phyloP scores from a whole-genome alignment of 2,113 vertebrate species.

The Charadrius vociferus region DNA sequence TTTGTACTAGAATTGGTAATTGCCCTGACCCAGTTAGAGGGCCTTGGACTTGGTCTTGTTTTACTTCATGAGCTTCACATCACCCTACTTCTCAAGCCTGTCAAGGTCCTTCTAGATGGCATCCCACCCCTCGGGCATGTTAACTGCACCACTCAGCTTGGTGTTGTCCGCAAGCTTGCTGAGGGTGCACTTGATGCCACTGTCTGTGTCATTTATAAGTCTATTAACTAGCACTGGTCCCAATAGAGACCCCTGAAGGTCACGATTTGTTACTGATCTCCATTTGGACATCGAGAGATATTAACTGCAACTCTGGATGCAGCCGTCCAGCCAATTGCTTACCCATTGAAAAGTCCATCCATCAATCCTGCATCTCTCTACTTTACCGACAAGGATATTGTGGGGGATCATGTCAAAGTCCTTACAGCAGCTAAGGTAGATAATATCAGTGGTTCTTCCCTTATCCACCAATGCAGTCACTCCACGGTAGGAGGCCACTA shows the following conservation, averaged over 20 bases:
- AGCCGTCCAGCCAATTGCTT: not conserved
- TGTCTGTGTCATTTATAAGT: not conserved
- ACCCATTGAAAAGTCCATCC: not conserved
- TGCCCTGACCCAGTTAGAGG: not conserved
- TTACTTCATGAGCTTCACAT: not conserved
- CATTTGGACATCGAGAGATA: not conserved
- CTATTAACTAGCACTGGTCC: not conserved
- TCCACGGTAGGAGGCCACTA: not conserved
- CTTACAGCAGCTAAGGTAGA: not conserved
- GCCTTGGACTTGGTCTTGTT: not conserved
- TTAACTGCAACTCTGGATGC: not conserved
- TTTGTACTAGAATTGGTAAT: not conserved
- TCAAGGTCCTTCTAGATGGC: not conserved
- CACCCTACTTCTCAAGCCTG: not conserved
- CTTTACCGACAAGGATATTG: not conserved
- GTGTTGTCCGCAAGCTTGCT: not conserved
- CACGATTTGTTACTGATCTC: not conserved
- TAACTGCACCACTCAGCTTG: not conserved
- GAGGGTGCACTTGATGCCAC: not conserved
- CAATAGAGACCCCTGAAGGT: not conserved
- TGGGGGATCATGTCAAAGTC: not conserved
- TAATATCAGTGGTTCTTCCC: not conserved
- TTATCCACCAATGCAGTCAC: not conserved
- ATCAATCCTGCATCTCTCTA: not conserved
- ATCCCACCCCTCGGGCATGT: not conserved